Evolutionary conservation across 2,113 vertebrate genomes (phyloP).

Genomic region (Gnathonemus longibarbis): DNA sequence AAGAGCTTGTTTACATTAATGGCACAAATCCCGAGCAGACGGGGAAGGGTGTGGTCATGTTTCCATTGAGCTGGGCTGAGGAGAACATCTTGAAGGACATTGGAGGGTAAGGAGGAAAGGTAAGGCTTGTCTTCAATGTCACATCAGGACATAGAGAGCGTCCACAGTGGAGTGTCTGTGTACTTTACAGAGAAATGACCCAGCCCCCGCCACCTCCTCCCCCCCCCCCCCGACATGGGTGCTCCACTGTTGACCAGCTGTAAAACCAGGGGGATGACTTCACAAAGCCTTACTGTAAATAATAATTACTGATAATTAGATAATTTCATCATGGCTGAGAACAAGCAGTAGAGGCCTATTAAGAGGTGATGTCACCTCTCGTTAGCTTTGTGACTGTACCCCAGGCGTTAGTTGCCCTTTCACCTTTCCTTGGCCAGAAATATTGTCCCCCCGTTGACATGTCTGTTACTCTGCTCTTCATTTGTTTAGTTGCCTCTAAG

Average conservation of each 20-base stretch:
- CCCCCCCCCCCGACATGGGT: neutral
- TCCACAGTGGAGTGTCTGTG: neutral
- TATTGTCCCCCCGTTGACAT: conserved; percentile 45
- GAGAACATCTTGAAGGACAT: neutral
- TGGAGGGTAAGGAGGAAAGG: neutral
- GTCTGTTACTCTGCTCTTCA: conserved; percentile 64
- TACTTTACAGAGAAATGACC: neutral
- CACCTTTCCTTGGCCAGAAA: conserved; percentile 12
- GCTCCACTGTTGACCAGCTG: neutral
- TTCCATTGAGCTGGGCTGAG: neutral
- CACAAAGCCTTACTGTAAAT: conserved; percentile 13
- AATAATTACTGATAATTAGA: neutral
- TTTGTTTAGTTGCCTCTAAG: conserved; percentile 97
- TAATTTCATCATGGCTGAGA: neutral
- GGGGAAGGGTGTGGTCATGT: too few relatives aligned
- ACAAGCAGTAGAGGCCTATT: conserved; percentile 30
- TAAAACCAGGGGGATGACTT: neutral
- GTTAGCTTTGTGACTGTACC: conserved; percentile 7
- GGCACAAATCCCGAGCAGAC: neutral
- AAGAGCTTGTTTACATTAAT: neutral
- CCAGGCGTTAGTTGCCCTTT: neutral
- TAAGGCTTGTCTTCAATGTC: neutral
- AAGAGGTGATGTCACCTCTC: neutral
- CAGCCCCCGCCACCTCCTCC: neutral
- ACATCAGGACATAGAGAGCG: neutral